These are phyloP conservation scores for Epinephelus cyanopodus DNA, from an alignment of 2,113 vertebrate genomes.

Conservation along the genomic window DNA sequence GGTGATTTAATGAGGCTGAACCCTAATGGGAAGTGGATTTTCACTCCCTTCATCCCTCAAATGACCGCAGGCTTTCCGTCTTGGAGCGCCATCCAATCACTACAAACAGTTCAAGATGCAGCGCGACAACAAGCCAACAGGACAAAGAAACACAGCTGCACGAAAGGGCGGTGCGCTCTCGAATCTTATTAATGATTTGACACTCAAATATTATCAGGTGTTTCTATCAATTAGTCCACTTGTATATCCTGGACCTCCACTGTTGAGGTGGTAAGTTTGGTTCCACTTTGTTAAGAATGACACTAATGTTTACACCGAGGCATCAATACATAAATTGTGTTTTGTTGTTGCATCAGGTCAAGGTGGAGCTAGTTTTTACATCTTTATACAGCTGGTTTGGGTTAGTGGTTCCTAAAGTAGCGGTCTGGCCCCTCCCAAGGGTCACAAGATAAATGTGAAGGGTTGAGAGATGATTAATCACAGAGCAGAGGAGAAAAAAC, in stretches of 20 bases:
- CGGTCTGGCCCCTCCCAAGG: not conserved
- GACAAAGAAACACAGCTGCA: not conserved
- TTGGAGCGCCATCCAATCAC: conserved; percentile 4
- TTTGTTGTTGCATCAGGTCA: not conserved
- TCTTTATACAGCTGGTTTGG: not conserved
- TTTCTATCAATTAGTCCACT: too few relatives aligned
- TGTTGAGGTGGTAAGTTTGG: too few relatives aligned
- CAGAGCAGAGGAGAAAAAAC: too few relatives aligned
- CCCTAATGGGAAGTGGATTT: conserved; percentile 10
- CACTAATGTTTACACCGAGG: not conserved
- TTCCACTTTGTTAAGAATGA: not conserved
- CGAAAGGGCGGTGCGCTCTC: not conserved
- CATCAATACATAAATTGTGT: not conserved
- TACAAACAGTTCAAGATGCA: conserved; percentile 23
- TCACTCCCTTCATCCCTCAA: conserved; percentile 16
- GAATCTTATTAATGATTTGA: not conserved
- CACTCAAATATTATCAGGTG: not conserved
- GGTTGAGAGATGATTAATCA: too few relatives aligned
- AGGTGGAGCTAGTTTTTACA: not conserved
- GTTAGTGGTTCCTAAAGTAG: not conserved
- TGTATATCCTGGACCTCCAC: not conserved
- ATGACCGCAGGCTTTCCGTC: conserved; percentile 20
- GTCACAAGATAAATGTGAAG: not conserved
- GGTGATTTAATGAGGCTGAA: not conserved
- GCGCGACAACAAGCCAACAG: not conserved